phyloP scores from a whole-genome alignment of 1,140 invertebrate species.

The Papilio glaucus region DNA sequence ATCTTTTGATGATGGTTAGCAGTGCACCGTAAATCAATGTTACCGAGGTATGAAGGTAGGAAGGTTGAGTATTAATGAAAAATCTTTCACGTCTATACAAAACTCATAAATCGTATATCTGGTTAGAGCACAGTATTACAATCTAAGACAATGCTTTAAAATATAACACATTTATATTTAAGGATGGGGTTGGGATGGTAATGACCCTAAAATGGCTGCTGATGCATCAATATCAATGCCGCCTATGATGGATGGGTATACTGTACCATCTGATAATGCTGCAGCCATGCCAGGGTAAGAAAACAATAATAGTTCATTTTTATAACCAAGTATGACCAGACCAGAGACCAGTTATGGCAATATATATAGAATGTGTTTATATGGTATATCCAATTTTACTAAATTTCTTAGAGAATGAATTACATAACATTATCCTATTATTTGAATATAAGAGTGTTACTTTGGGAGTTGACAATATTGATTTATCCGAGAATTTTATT shows the following conservation, averaged over 20 bases:
- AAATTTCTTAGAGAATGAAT: too few relatives aligned
- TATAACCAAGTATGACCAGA: too few relatives aligned
- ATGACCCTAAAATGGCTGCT: constrained; percentile 59
- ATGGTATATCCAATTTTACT: too few relatives aligned
- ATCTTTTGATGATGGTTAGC: too few relatives aligned
- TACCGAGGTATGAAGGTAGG: too few relatives aligned
- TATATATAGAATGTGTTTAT: too few relatives aligned
- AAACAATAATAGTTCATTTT: constrained; percentile 22
- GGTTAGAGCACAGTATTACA: not conserved
- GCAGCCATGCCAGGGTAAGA: constrained; percentile 67
- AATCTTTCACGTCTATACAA: too few relatives aligned
- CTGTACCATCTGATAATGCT: constrained; percentile 50
- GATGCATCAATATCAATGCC: constrained; percentile 58
- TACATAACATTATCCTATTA: too few relatives aligned
- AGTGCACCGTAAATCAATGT: too few relatives aligned
- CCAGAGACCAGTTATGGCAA: too few relatives aligned
- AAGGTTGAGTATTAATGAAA: too few relatives aligned
- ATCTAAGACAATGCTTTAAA: not conserved
- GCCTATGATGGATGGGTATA: constrained; percentile 68
- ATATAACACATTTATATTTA: not conserved
- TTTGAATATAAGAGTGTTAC: too few relatives aligned
- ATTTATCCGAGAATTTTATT: not conserved
- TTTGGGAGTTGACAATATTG: not conserved
- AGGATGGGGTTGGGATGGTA: constrained; percentile 74
- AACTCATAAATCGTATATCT: not conserved